Conservation (phyloP, 2,797 vertebrate genomes). For the Poeciliopsis infans region DNA sequence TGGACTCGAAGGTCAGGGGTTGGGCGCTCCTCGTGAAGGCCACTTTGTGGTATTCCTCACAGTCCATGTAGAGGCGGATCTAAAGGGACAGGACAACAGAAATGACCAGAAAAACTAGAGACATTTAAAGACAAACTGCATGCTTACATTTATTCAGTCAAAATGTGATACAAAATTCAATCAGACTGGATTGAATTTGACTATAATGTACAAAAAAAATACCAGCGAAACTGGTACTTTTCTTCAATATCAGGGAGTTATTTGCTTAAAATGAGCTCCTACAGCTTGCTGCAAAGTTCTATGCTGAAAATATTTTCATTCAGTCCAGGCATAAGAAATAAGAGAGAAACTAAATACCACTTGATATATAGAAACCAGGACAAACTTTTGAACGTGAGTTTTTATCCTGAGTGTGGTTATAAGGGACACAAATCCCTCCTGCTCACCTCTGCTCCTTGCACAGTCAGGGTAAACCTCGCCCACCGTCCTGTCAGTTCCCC, state of each 20-base stretch:
- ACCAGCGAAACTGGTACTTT: too few species aligned
- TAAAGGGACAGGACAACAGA: slow-evolving; percentile 16
- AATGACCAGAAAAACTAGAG: neutral
- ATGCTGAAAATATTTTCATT: too few species aligned
- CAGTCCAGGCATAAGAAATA: neutral
- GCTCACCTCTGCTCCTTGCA: slow-evolving; percentile 82
- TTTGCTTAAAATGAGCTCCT: too few species aligned
- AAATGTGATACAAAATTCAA: neutral
- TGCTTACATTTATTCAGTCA: neutral
- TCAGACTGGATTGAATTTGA: neutral
- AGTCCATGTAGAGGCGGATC: slow-evolving; percentile 90
- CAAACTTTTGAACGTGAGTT: neutral
- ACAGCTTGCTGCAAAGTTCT: too few species aligned
- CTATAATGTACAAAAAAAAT: too few species aligned
- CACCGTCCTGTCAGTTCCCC: slow-evolving; percentile 90
- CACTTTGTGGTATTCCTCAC: slow-evolving; percentile 88
- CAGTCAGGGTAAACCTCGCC: slow-evolving; percentile 87
- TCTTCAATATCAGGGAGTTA: too few species aligned
- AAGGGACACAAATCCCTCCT: neutral
- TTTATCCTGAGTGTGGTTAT: neutral
- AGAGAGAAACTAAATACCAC: neutral
- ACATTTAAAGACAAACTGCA: neutral
- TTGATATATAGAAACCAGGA: neutral
- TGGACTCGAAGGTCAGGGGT: slow-evolving; percentile 86
- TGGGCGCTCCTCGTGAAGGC: slow-evolving; percentile 81